A percentile compares a stretch with the other conserved stretches of the same genome.
These are phyloP conservation scores for Strigamia crassipes DNA, from an alignment of 2,888 invertebrate species.

Conservation along the genomic window DNA sequence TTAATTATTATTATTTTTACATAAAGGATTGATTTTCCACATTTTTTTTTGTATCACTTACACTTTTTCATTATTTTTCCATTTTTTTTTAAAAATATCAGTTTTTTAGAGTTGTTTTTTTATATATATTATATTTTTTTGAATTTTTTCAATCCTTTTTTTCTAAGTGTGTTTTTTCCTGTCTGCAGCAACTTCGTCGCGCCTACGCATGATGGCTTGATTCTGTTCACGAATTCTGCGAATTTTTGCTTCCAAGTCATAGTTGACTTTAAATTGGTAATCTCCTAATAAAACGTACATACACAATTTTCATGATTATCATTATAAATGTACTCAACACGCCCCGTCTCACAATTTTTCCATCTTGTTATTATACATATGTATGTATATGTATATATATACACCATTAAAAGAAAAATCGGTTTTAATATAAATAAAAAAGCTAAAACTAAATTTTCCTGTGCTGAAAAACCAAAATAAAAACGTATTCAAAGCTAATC, in stretches of 20 bases:
- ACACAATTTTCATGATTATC: constrained; percentile 18
- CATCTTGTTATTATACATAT: background rate
- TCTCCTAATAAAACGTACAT: constrained; percentile 43
- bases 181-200: constrained; percentile 44
- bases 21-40: constrained; percentile 30
- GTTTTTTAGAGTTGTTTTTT: background rate
- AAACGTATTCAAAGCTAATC: background rate
- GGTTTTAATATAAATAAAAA: background rate
- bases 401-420: background rate
- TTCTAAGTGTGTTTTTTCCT: constrained; percentile 32
- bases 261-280: background rate
- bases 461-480: background rate
- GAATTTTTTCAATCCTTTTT: constrained; percentile 23
- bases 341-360: constrained; percentile 13
- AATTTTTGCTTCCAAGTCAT: constrained; percentile 46
- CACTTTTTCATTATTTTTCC: background rate
- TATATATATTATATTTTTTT: background rate
- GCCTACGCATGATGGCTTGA: constrained; percentile 36
- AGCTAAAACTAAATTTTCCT: background rate
- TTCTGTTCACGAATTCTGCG: constrained; percentile 47
- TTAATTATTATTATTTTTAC: background rate
- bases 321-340: constrained; percentile 14
- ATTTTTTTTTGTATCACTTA: background rate
- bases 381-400: too few relatives aligned
- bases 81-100: constrained; percentile 5